These are phyloP conservation scores for Heliconius nattereri DNA, from an alignment of 1,140 invertebrate species.

Conservation along the genomic window DNA sequence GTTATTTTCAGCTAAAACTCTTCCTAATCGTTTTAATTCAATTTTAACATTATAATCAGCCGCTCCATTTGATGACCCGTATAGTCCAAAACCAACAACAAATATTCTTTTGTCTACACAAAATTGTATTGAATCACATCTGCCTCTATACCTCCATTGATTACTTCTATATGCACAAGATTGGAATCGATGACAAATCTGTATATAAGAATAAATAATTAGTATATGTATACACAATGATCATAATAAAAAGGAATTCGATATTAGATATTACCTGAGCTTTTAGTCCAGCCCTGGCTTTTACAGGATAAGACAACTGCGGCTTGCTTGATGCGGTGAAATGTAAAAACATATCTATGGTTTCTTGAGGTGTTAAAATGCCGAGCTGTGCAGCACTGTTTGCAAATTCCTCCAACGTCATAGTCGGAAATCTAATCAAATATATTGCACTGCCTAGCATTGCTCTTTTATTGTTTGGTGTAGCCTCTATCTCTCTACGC, in stretches of 20 bases:
- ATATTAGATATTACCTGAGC: slow-evolving; percentile 86
- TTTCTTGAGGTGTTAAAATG: slow-evolving; percentile 93
- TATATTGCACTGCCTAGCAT: slow-evolving; percentile 90
- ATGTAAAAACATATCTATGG: slow-evolving; percentile 95
- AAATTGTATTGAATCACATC: slow-evolving; percentile 96
- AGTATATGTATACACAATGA: not conserved
- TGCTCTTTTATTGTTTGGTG: slow-evolving; percentile 86
- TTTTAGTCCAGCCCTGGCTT: slow-evolving; percentile 91
- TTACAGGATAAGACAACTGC: slow-evolving; percentile 89
- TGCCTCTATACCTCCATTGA: slow-evolving; percentile 95
- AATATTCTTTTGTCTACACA: slow-evolving; percentile 96
- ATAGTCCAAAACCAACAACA: slow-evolving; percentile 95
- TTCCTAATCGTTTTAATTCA: slow-evolving; percentile 92
- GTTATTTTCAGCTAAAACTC: slow-evolving; percentile 92
- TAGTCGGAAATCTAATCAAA: slow-evolving; percentile 93
- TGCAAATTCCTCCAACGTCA: slow-evolving; percentile 95
- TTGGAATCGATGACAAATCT: slow-evolving; percentile 96
- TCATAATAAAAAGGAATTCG: not conserved
- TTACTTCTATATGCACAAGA: slow-evolving; percentile 97
- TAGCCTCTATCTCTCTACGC: slow-evolving; percentile 89
- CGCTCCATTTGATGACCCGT: slow-evolving; percentile 94
- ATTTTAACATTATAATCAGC: slow-evolving; percentile 95
- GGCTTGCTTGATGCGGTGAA: slow-evolving; percentile 93
- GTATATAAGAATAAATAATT: slow-evolving; percentile 48
- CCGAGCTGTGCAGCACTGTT: slow-evolving; percentile 94